A percentile compares a stretch with the other conserved stretches of the same genome.
phyloP scores from a whole-genome alignment of 2,797 vertebrate genomes.

The Forpus xanthops region DNA sequence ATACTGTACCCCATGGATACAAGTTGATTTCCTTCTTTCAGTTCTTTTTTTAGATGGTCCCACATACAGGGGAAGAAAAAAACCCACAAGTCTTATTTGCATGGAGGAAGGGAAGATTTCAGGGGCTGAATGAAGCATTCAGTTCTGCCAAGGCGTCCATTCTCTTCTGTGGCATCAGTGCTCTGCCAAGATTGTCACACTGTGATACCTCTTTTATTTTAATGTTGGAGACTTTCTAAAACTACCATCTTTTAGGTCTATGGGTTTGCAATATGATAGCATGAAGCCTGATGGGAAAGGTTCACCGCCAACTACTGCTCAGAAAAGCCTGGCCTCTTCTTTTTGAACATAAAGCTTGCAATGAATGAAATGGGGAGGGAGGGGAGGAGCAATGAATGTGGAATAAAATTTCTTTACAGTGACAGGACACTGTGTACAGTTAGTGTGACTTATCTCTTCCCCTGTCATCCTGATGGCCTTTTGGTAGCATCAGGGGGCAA shows the following conservation, averaged over 20 bases:
- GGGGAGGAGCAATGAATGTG: neutral
- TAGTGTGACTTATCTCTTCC: neutral
- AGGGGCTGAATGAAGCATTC: slow-evolving; percentile 36
- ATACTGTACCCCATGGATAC: neutral
- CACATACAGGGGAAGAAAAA: neutral
- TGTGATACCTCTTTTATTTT: slow-evolving; percentile 33
- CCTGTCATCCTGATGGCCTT: neutral
- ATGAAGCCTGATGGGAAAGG: neutral
- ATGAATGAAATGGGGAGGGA: neutral
- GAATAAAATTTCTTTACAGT: neutral
- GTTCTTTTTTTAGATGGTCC: neutral
- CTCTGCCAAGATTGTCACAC: slow-evolving; percentile 39
- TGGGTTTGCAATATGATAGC: slow-evolving; percentile 1
- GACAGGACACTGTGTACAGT: neutral
- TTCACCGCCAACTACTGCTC: neutral
- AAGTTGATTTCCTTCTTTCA: neutral
- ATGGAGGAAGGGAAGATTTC: neutral
- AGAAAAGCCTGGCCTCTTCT: neutral
- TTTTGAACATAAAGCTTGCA: neutral
- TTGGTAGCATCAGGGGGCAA: neutral
- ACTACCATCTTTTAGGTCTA: neutral
- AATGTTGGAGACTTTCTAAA: slow-evolving; percentile 22
- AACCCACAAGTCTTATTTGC: neutral
- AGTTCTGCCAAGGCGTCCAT: slow-evolving; percentile 31
- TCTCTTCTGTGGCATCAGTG: neutral